Evolutionary conservation across 1,140 invertebrate genomes (phyloP), one percentile per base, ranked within the genome.

Genomic region (Augochlora pura): DNA sequence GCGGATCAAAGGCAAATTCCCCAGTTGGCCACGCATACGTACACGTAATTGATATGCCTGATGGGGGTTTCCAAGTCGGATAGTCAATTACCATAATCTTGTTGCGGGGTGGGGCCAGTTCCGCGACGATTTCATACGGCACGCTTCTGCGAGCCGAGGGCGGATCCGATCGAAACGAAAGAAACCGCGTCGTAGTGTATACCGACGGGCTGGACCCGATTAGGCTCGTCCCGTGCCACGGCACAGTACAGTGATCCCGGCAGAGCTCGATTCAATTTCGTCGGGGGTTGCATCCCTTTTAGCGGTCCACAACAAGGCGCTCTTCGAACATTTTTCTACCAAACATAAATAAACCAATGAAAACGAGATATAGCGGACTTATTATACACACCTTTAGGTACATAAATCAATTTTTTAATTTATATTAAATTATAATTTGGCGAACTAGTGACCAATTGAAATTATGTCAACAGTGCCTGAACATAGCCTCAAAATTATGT

Each of bases 41-140:
- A 86, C n/a, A n/a, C 90, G 90, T 92, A 91, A 92, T 91, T 91
- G 87, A 91, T 91, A 90, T 87, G 87, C 87, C 88, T 91, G 89
- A 91, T 90, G 88, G 89, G 88, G 86, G 90, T 90, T 90, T 89
- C 88, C 89, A 91, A 92, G 91, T 91, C 90, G 90, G 83, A 88
- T 89, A 91, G 90, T 91, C 89, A 91, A 92, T 92, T 91, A 91
- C 90, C 88, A 91, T 92, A 92, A 92, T 91, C 91, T 91, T 86
- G 88, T 91, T 91, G 89, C 85, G 86, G 81, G 67, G 73, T 82
- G 80, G 72, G 77, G 49, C 62, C 23, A 38, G 73, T 83, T 70
- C 79, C 81, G 81, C 83, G 86, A 78, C 86, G 87, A 88, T 90
- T 90, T 83, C 82, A 80, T 82, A 82, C 77, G 82, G 73, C 86